Evolutionary conservation across 2,797 vertebrate genomes (phyloP).

Genomic region (Epinephelus malabaricus): DNA sequence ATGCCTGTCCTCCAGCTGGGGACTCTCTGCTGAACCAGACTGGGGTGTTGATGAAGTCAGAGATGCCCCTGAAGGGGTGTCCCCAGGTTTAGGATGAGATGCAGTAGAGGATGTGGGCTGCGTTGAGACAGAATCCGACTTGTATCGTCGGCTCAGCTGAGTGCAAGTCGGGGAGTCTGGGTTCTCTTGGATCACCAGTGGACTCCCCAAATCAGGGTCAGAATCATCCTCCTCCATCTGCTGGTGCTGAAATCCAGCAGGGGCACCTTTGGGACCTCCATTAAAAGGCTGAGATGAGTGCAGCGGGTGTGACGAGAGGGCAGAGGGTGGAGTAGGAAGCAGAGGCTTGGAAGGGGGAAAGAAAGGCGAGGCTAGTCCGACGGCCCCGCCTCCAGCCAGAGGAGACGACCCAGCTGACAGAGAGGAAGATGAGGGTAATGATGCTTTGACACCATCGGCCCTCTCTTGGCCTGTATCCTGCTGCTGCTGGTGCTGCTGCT

Average conservation of each 20-base stretch:
- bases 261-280: slow-evolving; percentile 77
- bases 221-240: slow-evolving; percentile 81
- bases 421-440: slow-evolving; percentile 72
- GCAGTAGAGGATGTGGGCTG: slow-evolving; percentile 77
- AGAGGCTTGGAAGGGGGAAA: slow-evolving; percentile 84
- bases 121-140: slow-evolving; percentile 69
- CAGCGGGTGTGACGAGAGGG: slow-evolving; percentile 79
- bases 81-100: slow-evolving; percentile 83
- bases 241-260: slow-evolving; percentile 74
- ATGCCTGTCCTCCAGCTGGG: slow-evolving; percentile 83
- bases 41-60: slow-evolving; percentile 77
- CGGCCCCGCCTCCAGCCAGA: slow-evolving; percentile 70
- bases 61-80: slow-evolving; percentile 80
- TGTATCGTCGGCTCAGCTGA: slow-evolving; percentile 84
- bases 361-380: slow-evolving; percentile 81
- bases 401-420: slow-evolving; percentile 72
- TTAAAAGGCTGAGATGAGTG: slow-evolving; percentile 86
- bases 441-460: slow-evolving; percentile 79
- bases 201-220: slow-evolving; percentile 81
- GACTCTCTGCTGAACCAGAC: slow-evolving; percentile 77
- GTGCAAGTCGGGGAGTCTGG: slow-evolving; percentile 82
- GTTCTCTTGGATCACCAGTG: slow-evolving; percentile 85
- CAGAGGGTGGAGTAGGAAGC: slow-evolving; percentile 74
- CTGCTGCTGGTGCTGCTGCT: slow-evolving; percentile 87
- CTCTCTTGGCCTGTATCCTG: slow-evolving; percentile 82